Evolutionary conservation across 2,113 vertebrate genomes (phyloP).

Genomic region (Macroglossus sobrinus): DNA sequence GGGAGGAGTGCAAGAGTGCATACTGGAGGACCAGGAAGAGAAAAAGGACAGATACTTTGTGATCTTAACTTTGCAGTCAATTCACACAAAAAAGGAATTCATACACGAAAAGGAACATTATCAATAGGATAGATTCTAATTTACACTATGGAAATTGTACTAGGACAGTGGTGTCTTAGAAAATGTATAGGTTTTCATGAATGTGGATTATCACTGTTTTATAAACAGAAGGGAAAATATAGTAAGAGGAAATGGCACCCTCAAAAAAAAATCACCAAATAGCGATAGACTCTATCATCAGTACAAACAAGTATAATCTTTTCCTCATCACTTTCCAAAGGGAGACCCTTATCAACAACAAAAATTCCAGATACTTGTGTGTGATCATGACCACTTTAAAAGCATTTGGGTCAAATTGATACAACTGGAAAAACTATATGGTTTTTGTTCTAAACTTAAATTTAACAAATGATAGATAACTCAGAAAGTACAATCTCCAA

Average conservation of each 20-base stretch:
- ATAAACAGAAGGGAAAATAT: not conserved
- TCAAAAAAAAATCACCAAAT: not conserved
- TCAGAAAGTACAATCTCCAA: conserved; percentile 6
- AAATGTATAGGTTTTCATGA: conserved; percentile 21
- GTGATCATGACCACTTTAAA: conserved; percentile 2
- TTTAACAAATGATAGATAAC: conserved; percentile 30
- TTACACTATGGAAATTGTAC: not conserved
- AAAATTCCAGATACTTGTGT: not conserved
- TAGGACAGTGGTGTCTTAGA: not conserved
- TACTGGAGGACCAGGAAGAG: not conserved
- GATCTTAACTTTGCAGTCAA: conserved; percentile 25
- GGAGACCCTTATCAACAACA: not conserved
- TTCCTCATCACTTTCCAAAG: conserved; percentile 4
- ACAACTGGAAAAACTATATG: conserved; percentile 5
- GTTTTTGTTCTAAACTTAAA: conserved; percentile 47
- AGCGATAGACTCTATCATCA: not conserved
- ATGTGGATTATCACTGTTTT: conserved; percentile 12
- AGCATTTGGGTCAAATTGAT: conserved; percentile 19
- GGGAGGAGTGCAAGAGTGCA: not conserved
- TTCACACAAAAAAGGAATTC: not conserved
- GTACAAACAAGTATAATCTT: not conserved
- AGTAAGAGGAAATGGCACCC: not conserved
- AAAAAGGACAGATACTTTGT: not conserved
- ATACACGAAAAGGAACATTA: conserved; percentile 5
- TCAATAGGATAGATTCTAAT: conserved; percentile 13